Evolutionary conservation across 2,113 vertebrate genomes (phyloP), one percentile per base, ranked within the genome.

Genomic region (Forbesichthys agassizii): DNA sequence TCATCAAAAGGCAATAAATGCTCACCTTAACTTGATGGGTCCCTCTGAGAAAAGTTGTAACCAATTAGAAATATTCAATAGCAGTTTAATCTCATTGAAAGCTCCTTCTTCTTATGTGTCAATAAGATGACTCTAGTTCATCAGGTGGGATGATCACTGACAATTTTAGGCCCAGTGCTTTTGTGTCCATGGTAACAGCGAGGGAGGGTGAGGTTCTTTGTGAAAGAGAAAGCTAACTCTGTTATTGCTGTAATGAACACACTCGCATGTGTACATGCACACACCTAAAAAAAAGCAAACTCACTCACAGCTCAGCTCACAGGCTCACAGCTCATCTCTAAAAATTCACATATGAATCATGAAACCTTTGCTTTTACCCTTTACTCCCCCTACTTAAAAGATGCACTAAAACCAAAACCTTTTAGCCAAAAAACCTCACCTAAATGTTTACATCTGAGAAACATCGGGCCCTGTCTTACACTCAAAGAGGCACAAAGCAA

Each of bases 161-260:
- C 84, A 86, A 73, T 80, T 87, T 84, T 78, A 88, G 80, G 67
- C 65, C 66, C 72, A 73, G 75, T 73, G 79, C 73, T 81, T 85
- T 80, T 79, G 90, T 92, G 89, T 81, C 89, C 91, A 91, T 93
- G 92, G 91, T 81, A 93, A 93, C 91, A 10, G 54, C 74, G 77
- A 84, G 73, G 74, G 77, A 81, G 84, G 85, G 86, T 85, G 88
- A 86, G 79, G 74, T 67, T 75, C 83, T 79, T 51, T 82, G 71
- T 61, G 57, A 61, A 51, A 42, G 69, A 71, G 69, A 53, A 48
- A 53, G 48, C 56, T 64, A 66, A 58, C 69, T 63, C 36, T 55
- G 49, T 51, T 48, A 13, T 51, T 33, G 20, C 61, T 33, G 46
- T 13, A 51, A 51, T 18, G 12, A 11, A 10, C 52, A 18, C 64